Evolutionary conservation across 1,140 invertebrate species (phyloP).

Genomic region (Cydia pomonella): DNA sequence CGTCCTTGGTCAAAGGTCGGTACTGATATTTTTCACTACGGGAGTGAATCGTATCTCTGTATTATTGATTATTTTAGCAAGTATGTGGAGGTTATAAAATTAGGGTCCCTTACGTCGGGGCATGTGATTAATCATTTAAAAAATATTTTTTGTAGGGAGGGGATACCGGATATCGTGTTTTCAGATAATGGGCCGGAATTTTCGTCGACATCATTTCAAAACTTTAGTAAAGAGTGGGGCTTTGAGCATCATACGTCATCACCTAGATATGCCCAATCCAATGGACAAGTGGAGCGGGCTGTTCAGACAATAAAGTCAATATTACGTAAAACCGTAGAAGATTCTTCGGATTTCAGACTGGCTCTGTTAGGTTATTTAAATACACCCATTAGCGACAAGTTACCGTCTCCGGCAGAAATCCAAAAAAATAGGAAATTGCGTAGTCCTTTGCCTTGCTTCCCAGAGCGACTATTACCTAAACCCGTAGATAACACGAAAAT

Average conservation of each 20-base stretch:
- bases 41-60: constrained; percentile 52
- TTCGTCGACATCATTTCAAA: constrained; percentile 56
- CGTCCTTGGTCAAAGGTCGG: constrained; percentile 31
- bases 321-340: constrained; percentile 47
- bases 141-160: constrained; percentile 57
- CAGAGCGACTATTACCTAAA: no score
- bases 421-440: no score
- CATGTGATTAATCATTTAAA: constrained; percentile 45
- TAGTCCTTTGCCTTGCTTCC: no score
- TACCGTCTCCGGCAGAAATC: no score
- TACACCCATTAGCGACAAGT: no score
- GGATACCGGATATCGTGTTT: constrained; percentile 59
- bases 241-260: constrained; percentile 62
- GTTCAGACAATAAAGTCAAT: constrained; percentile 64
- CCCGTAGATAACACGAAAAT: no score
- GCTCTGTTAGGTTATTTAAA: no score
- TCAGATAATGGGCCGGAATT: constrained; percentile 71
- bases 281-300: constrained; percentile 62
- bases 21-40: constrained; percentile 54
- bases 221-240: constrained; percentile 64
- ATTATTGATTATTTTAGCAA: constrained; percentile 62
- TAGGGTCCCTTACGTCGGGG: constrained; percentile 32
- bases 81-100: constrained; percentile 46
- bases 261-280: constrained; percentile 62
- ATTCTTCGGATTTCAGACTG: no score